A percentile compares a stretch with the other conserved stretches of the same genome.
Conservation (phyloP, 2,888 invertebrate species). For the Eupithecia vulgata region DNA sequence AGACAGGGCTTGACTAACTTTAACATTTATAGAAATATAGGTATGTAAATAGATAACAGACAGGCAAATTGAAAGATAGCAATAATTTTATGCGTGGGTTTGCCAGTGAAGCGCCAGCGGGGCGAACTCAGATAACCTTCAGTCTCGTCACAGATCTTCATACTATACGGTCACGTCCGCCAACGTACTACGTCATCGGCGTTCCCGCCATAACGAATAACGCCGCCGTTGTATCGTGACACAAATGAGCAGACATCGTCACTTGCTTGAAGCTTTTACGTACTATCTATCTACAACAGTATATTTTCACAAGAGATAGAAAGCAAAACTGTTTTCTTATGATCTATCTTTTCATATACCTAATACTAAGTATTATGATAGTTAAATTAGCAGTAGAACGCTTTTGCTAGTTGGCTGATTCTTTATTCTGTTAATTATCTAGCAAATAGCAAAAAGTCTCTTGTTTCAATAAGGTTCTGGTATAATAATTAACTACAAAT, state of each 20-base stretch:
- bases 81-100: neutral
- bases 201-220: neutral
- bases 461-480: too few relatives aligned
- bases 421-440: too few relatives aligned
- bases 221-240: neutral
- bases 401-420: too few relatives aligned
- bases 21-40: neutral
- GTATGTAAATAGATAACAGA: neutral
- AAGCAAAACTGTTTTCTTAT: too few relatives aligned
- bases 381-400: too few relatives aligned
- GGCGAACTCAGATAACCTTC: conserved; percentile 1
- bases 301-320: neutral
- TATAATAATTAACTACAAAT: too few relatives aligned
- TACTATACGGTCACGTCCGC: neutral
- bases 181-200: neutral
- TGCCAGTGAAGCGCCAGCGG: neutral
- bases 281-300: neutral
- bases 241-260: neutral
- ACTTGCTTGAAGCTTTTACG: neutral
- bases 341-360: too few relatives aligned
- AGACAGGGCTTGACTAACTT: too few relatives aligned
- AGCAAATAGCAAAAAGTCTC: too few relatives aligned
- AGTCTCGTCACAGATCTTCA: neutral
- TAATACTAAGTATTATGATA: too few relatives aligned
- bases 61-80: neutral